Evolutionary conservation across 2,113 vertebrate genomes (phyloP).

Genomic region (Notechis scutatus): DNA sequence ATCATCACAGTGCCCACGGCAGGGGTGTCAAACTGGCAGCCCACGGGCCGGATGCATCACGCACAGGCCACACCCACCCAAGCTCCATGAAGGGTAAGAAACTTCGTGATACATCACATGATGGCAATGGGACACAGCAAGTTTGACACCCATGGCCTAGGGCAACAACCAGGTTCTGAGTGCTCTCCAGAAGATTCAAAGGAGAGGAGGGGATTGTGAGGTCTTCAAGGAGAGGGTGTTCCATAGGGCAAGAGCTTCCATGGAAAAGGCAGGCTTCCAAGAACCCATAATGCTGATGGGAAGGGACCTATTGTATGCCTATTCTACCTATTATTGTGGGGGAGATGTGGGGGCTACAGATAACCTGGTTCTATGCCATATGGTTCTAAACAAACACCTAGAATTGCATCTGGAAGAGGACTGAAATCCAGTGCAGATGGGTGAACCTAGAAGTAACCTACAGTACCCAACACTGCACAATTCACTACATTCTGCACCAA

Average conservation of each 20-base stretch:
- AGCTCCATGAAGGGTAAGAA: too few relatives aligned
- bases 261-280: neutral
- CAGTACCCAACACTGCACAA: neutral
- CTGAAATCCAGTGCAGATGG: neutral
- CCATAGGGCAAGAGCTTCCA: neutral
- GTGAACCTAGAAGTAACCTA: neutral
- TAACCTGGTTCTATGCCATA: neutral
- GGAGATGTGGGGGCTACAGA: neutral
- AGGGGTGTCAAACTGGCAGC: too few relatives aligned
- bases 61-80: too few relatives aligned
- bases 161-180: neutral
- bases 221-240: neutral
- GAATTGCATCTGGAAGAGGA: neutral
- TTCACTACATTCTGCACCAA: neutral
- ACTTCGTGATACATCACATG: too few relatives aligned
- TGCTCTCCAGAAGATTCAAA: neutral
- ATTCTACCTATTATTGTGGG: neutral
- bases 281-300: neutral
- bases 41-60: too few relatives aligned
- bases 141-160: neutral
- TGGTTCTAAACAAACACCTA: neutral
- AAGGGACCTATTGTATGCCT: neutral
- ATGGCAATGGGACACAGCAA: too few relatives aligned
- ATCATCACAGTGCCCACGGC: neutral
- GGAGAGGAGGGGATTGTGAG: neutral